Percentiles rank a stretch among this genome's conserved stretches.
phyloP scores from a whole-genome alignment of 2,113 vertebrate genomes.

The Pungitius pungitius region DNA sequence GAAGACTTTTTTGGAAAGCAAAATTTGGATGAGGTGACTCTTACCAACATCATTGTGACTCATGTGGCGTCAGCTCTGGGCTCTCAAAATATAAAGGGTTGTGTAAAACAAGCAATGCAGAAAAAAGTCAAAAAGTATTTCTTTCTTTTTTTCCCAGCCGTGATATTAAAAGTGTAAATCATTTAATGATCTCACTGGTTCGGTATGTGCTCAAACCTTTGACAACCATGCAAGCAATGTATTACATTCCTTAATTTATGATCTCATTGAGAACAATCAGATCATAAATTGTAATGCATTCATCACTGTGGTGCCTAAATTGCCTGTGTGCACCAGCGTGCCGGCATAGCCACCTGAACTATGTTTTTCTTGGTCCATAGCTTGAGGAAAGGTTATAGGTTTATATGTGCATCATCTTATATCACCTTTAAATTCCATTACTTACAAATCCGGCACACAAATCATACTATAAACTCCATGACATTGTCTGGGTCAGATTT shows the following conservation, averaged over 20 bases:
- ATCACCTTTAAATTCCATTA: slow-evolving; percentile 15
- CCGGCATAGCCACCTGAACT: not conserved
- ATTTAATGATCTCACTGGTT: slow-evolving; percentile 1
- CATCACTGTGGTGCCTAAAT: slow-evolving; percentile 11
- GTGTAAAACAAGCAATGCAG: slow-evolving; percentile 31
- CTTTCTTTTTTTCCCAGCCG: not conserved
- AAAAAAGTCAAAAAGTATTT: not conserved
- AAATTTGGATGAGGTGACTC: slow-evolving; percentile 10
- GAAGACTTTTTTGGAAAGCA: slow-evolving; percentile 27
- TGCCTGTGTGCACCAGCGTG: not conserved
- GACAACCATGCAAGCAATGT: slow-evolving; percentile 5
- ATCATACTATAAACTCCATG: slow-evolving; percentile 22
- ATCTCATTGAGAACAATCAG: no score
- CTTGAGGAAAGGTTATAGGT: not conserved
- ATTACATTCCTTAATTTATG: slow-evolving; percentile 7
- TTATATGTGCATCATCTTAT: slow-evolving; percentile 17
- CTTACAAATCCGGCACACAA: slow-evolving; percentile 29
- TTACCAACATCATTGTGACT: slow-evolving; percentile 12
- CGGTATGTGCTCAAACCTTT: slow-evolving; percentile 10
- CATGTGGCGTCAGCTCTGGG: slow-evolving; percentile 12
- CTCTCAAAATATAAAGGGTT: slow-evolving; percentile 22
- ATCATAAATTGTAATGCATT: not conserved
- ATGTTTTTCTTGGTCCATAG: not conserved
- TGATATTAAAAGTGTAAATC: slow-evolving; percentile 15
- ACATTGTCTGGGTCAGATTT: slow-evolving; percentile 21